Evolutionary conservation across 2,797 vertebrate genomes (phyloP).

Genomic region (Rhinophrynus dorsalis): DNA sequence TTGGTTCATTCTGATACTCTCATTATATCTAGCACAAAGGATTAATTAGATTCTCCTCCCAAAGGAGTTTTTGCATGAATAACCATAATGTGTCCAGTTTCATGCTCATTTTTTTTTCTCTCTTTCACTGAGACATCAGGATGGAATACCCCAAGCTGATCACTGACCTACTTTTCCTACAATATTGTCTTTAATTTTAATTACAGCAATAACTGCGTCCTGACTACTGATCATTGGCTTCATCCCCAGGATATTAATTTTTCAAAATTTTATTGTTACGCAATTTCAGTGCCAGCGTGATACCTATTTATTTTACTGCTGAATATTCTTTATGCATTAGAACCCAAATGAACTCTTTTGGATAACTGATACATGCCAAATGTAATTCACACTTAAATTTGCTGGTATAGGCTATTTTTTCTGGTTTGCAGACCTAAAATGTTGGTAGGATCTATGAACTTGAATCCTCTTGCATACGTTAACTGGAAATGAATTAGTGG

Average conservation of each 20-base stretch:
- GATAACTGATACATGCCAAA: too few species aligned
- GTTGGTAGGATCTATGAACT: too few species aligned
- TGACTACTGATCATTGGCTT: conserved; percentile 58
- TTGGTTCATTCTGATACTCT: conserved; percentile 16
- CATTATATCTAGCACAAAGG: conserved; percentile 34
- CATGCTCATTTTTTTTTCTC: conserved; percentile 42
- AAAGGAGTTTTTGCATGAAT: conserved; percentile 45
- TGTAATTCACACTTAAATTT: too few species aligned
- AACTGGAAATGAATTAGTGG: too few species aligned
- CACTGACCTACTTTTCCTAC: conserved; percentile 63
- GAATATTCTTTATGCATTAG: too few species aligned
- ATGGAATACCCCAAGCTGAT: conserved; percentile 50
- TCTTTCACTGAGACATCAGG: conserved; percentile 55
- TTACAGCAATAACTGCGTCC: conserved; percentile 65
- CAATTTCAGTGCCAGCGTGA: conserved; percentile 32
- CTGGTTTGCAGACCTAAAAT: too few species aligned
- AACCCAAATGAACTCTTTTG: too few species aligned
- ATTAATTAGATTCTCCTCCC: conserved; percentile 12
- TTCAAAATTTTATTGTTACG: conserved; percentile 61
- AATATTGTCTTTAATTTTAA: conserved; percentile 67
- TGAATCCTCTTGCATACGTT: too few species aligned
- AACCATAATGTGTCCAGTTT: conserved; percentile 47
- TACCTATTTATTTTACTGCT: too few species aligned
- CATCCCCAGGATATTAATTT: conserved; percentile 56
- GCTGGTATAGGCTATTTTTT: too few species aligned